Percentiles rank a stretch among this genome's conserved stretches.
phyloP scores from a whole-genome alignment of 2,797 vertebrate genomes.

The Carduelis carduelis region DNA sequence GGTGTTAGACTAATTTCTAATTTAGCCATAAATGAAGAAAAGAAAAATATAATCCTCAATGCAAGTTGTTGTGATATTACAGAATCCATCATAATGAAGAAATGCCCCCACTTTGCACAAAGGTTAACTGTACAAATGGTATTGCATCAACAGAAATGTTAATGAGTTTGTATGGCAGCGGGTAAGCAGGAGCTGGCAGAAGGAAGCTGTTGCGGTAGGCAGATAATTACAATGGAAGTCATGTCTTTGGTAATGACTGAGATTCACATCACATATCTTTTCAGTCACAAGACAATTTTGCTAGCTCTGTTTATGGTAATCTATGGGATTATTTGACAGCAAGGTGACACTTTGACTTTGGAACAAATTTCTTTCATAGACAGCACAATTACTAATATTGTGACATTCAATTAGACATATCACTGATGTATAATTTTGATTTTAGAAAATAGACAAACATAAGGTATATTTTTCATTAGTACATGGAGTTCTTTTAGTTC shows the following conservation, averaged over 20 bases:
- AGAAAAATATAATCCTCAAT: constrained; percentile 66
- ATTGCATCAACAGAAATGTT: constrained; percentile 52
- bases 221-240: constrained; percentile 72
- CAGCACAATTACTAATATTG: constrained; percentile 63
- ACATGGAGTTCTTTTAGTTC: background rate
- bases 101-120: constrained; percentile 54
- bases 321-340: constrained; percentile 74
- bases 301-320: constrained; percentile 70
- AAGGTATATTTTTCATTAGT: constrained; percentile 11
- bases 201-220: constrained; percentile 52
- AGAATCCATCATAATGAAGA: constrained; percentile 69
- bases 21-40: constrained; percentile 72
- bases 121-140: constrained; percentile 66
- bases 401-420: constrained; percentile 63
- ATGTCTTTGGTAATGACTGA: constrained; percentile 64
- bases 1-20: constrained; percentile 73
- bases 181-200: constrained; percentile 52
- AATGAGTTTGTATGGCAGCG: constrained; percentile 67
- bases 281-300: constrained; percentile 64
- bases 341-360: constrained; percentile 76
- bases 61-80: constrained; percentile 61
- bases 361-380: constrained; percentile 68
- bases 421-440: background rate
- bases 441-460: constrained; percentile 41
- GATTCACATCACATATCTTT: constrained; percentile 73